phyloP scores from a whole-genome alignment of 2,888 invertebrate species.

The Spisula solida region DNA sequence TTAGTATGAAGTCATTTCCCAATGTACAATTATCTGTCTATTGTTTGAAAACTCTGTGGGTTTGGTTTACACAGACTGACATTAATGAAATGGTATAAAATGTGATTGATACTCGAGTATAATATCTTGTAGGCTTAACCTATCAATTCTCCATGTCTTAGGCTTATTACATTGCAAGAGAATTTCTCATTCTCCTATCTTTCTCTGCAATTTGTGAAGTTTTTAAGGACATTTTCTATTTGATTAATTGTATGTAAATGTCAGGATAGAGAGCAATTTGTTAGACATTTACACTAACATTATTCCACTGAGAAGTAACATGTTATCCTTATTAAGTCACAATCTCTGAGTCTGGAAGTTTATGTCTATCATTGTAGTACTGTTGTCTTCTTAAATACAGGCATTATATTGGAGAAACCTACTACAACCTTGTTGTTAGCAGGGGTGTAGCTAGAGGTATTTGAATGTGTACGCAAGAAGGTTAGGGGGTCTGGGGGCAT shows the following conservation, averaged over 20 bases:
- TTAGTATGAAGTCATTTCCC: too few species aligned
- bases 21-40: background rate
- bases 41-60: background rate
- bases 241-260: conserved; percentile 16
- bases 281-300: background rate
- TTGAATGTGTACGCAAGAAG: too few species aligned
- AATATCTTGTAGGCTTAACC: background rate
- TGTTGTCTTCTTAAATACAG: background rate
- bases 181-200: background rate
- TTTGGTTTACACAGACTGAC: background rate
- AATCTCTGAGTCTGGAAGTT: background rate
- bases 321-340: background rate
- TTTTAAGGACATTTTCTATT: background rate
- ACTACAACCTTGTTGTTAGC: too few species aligned
- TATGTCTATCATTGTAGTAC: background rate
- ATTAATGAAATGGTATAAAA: background rate
- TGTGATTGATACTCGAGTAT: background rate
- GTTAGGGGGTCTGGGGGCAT: too few species aligned
- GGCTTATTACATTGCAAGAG: background rate
- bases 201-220: background rate
- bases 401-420: background rate
- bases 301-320: background rate
- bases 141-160: background rate
- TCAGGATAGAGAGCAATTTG: conserved; percentile 3
- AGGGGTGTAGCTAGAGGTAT: too few species aligned